Evolutionary conservation across 2,888 invertebrate species (phyloP).

Genomic region (Orthonychiurus folsomi): DNA sequence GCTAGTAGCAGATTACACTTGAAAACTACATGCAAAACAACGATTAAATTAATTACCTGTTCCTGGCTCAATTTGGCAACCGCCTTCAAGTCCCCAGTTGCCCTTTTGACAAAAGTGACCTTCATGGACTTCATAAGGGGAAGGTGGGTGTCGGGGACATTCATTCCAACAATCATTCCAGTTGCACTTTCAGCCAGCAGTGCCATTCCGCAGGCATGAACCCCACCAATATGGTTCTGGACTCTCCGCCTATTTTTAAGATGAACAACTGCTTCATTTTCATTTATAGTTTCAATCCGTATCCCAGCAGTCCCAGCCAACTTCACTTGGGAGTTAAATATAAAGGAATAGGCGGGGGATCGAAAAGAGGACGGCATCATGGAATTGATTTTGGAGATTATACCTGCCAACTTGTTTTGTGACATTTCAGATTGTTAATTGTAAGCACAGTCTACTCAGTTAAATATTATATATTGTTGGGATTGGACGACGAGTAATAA

Average conservation of each 20-base stretch:
- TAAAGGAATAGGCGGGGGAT: not conserved
- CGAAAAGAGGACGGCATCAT: not conserved
- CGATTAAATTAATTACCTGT: no score
- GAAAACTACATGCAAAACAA: no score
- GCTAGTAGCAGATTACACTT: no score
- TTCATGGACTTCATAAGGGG: slow-evolving; percentile 8
- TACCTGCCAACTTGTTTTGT: slow-evolving; percentile 1
- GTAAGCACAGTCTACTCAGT: no score
- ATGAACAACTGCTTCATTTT: not conserved
- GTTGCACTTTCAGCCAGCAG: slow-evolving; percentile 6
- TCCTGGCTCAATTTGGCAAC: not conserved
- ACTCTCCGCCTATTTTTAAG: not conserved
- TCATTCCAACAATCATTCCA: slow-evolving; percentile 7
- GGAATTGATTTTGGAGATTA: not conserved
- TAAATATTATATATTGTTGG: no score
- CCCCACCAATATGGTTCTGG: slow-evolving; percentile 6
- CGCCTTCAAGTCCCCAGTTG: slow-evolving; percentile 2
- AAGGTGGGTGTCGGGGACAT: slow-evolving; percentile 6
- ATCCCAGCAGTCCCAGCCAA: slow-evolving; percentile 6
- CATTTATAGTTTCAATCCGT: not conserved
- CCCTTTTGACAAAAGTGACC: slow-evolving; percentile 4
- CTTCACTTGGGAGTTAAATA: slow-evolving; percentile 5
- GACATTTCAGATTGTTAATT: no score
- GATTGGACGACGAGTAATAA: no score
- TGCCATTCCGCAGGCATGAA: slow-evolving; percentile 5